phyloP scores from a whole-genome alignment of 2,113 vertebrate species.

The Illadopsis cleaveri region DNA sequence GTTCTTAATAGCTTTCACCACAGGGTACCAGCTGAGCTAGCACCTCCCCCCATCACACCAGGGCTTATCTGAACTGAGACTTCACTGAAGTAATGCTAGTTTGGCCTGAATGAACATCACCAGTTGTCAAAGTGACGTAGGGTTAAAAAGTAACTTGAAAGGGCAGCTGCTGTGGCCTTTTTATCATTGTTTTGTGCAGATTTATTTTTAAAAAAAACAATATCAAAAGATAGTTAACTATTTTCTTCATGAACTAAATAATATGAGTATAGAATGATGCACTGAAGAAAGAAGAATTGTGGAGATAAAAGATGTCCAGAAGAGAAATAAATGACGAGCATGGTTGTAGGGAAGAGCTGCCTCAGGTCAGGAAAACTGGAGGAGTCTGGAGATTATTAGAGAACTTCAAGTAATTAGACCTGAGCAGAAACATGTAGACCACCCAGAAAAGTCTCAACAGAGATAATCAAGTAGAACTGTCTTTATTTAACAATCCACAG shows the following conservation, averaged over 20 bases:
- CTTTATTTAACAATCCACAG: background rate
- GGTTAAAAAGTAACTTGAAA: background rate
- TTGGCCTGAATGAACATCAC: background rate
- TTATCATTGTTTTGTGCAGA: background rate
- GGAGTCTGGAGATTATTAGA: background rate
- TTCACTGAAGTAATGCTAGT: background rate
- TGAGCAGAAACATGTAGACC: background rate
- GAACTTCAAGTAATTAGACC: accelerated
- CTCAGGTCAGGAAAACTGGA: background rate
- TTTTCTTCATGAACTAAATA: background rate
- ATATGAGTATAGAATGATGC: background rate
- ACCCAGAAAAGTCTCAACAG: background rate
- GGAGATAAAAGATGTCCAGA: background rate
- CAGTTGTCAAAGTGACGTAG: background rate
- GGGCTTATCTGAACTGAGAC: background rate
- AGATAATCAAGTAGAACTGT: background rate
- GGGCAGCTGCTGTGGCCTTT: background rate
- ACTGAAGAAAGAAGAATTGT: background rate
- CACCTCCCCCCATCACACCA: accelerated
- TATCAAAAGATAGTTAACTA: background rate
- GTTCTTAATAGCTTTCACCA: background rate
- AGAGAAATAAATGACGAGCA: background rate
- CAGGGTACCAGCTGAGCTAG: background rate
- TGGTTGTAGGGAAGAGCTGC: background rate
- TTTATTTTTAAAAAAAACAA: background rate